Percentiles rank a stretch among this genome's conserved stretches.
Evolutionary conservation across 2,113 vertebrate species (phyloP).

Genomic region (Thalassoma bifasciatum): DNA sequence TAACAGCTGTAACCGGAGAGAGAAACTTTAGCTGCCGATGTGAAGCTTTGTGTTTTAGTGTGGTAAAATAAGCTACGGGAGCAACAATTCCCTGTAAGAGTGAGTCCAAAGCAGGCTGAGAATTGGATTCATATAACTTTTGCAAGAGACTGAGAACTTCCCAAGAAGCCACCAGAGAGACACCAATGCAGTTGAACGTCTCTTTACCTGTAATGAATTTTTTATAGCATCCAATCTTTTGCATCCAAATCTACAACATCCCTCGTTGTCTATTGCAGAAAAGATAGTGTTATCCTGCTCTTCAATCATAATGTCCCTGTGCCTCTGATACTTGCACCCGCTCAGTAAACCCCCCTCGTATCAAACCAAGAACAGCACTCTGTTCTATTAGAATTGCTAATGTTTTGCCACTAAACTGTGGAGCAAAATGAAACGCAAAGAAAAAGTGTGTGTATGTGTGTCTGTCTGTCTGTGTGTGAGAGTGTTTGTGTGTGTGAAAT

Average conservation of each 20-base stretch:
- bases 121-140: conserved; percentile 11
- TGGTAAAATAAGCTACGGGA: not conserved
- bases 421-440: conserved; percentile 30
- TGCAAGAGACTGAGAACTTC: not conserved
- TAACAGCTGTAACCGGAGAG: conserved; percentile 65
- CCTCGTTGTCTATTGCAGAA: conserved; percentile 51
- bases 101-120: no score
- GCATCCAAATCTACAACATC: conserved; percentile 31
- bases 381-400: conserved; percentile 77
- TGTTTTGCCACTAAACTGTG: conserved; percentile 53
- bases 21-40: conserved; percentile 26
- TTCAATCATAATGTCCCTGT: conserved; percentile 35
- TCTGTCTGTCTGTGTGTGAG: no score
- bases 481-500: not conserved
- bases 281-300: conserved; percentile 45
- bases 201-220: conserved; percentile 46
- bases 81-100: not conserved
- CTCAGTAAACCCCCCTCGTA: conserved; percentile 55
- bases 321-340: conserved; percentile 55
- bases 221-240: conserved; percentile 42
- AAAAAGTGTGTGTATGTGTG: not conserved
- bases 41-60: conserved; percentile 6
- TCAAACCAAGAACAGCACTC: conserved; percentile 61
- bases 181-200: conserved; percentile 17
- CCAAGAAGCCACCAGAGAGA: not conserved